Conservation (phyloP, 2,888 invertebrate species). For the Brassicogethes aeneus region DNA sequence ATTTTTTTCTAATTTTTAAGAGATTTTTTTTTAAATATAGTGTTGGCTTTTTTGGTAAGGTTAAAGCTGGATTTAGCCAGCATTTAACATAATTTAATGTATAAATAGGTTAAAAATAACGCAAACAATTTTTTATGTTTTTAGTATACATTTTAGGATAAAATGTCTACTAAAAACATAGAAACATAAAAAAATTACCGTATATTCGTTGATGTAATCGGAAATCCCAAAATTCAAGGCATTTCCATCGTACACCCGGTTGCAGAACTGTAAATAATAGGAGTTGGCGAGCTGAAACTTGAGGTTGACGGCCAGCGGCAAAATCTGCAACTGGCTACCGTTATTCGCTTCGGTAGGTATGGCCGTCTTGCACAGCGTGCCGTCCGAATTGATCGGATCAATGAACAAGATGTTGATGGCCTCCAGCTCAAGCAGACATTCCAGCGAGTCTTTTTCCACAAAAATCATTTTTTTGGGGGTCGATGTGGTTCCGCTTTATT, state of each 20-base stretch:
- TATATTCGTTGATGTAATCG: slow-evolving; percentile 49
- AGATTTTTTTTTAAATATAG: too few relatives aligned
- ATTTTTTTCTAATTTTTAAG: too few relatives aligned
- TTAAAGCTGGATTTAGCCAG: too few relatives aligned
- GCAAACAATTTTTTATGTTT: too few relatives aligned
- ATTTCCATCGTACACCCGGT: slow-evolving; percentile 49
- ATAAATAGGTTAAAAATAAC: too few relatives aligned
- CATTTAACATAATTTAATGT: too few relatives aligned
- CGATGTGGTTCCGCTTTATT: slow-evolving; percentile 16
- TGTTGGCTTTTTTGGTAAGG: too few relatives aligned
- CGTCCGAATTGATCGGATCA: slow-evolving; percentile 48
- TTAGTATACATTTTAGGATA: too few relatives aligned
- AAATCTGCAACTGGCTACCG: slow-evolving; percentile 26
- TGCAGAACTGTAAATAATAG: slow-evolving; percentile 49
- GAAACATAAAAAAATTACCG: slow-evolving; percentile 36
- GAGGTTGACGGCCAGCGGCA: slow-evolving; percentile 34
- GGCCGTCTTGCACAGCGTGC: slow-evolving; percentile 44
- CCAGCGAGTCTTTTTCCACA: too few relatives aligned
- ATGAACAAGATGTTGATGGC: slow-evolving; percentile 48
- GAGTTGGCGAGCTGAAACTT: slow-evolving; percentile 52
- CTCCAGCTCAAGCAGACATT: slow-evolving; percentile 15
- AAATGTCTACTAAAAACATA: too few relatives aligned
- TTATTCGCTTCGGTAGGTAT: slow-evolving; percentile 22
- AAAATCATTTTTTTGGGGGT: slow-evolving; percentile 16
- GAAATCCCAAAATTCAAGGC: slow-evolving; percentile 47